Base-by-base conservation (phyloP, 2,888 invertebrate species). In the Scotopteryx bipunctaria region DNA sequence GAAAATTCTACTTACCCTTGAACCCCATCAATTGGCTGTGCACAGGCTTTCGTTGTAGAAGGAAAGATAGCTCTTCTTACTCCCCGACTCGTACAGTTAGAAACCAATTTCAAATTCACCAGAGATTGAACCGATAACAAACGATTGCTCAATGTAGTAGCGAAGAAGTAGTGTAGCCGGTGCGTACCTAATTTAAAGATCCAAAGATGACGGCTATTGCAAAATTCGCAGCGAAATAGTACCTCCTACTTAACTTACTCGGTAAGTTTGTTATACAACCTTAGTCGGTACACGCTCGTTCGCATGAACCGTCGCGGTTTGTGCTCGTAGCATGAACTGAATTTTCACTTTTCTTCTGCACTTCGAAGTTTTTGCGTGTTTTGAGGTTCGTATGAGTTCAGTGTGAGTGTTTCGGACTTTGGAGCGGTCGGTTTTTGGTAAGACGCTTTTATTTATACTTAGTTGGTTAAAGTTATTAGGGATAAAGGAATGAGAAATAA, bases 201-300 rank as follows among this genome's bases (percentile, higher is more conserved):
- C 33, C 21, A 43, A 27, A 35, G 21, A 29, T 36, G 36, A 23
- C 21, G 29, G 2, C 3, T 9, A 38, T 54, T 54, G 48, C 43
- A 17, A 48, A 48, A 51, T 38, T 27, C 36, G 14, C 32, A 38
- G 45, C 46, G 48, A 53, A 55, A 47, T 49, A 53, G 42, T 56
- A 37, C 55, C 33, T 52, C 71, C 71, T 71, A 59, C 69, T 66
- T 67, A 64, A 60, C 61, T 64, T 53, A 53, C 59, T 50, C 52
- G 56, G 43, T 55, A 59, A 46, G 62, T 64, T 36, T 51, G 66
- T 76, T 79, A 77, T 72, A 75, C 78, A 76, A 75, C 67, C 44
- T 63, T 73, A 77, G 78, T 79, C 60, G 66, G 58, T 44, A 55
- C 55, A 64, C 44, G 71, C 73, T 74, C 66, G 41, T 50, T 76